phyloP scores from a whole-genome alignment of 2,113 vertebrate species.

The Pan troglodytes region NHGRI_mPanTro3-v2.1_pri NC_072415.2:62757001-62757500 shows the following conservation, averaged over 20 bases:
- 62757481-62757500: not conserved
- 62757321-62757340: not conserved
- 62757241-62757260: not conserved
- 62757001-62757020: not conserved
- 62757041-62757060: not conserved
- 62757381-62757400: not conserved
- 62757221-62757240: not conserved
- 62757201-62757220: not conserved
- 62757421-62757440: not conserved
- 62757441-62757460: slow-evolving; percentile 28
- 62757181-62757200: not conserved
- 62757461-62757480: slow-evolving; percentile 38
- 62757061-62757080: not conserved
- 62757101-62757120: not conserved
- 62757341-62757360: not conserved
- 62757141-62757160: not conserved
- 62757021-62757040: not conserved
- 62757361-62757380: not conserved
- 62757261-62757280: not conserved
- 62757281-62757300: not conserved
- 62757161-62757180: too few species aligned
- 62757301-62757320: not conserved
- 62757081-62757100: not conserved
- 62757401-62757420: not conserved
- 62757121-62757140: not conserved